Base-by-base conservation (phyloP, 2,113 vertebrate genomes). In the Hippopotamus amphibius region DNA sequence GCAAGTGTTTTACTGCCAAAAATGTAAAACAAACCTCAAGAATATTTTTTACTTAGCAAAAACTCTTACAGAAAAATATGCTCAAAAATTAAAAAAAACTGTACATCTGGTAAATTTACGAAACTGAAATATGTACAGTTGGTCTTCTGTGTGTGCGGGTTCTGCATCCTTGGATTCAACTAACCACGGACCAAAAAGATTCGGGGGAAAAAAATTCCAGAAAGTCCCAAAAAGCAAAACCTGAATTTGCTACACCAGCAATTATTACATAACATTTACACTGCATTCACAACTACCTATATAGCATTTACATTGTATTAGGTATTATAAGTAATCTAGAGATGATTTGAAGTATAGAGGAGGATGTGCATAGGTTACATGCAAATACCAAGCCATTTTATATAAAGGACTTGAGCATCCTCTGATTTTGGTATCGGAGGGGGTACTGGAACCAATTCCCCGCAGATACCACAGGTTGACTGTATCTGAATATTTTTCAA, bases 1-100 rank as follows among this genome's bases (percentile, higher is more conserved):
- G 17, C 37, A 81, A 80, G 71, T 90, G 28, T 86, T 83, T 93
- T 76, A 48, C n/a, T 33, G 41, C 30, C 59, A 87, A 84, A 96
- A 59, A 87, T 24, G n/a, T 33, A 92, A 92, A 86, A 65, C 10
- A 80, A 86, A 41, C 1, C 41, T 41, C 48, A 57, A 91, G 41
- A 66, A 16, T 50, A 85, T 81, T 74, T 94, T 94, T 94, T 72
- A 87, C 57, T 76, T 82, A 74, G 37, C 46, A 96, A 96, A 86
- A 74, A 50, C 26, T 63, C 43, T 61, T 55, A 86, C 17, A 57
- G 13, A 94, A 89, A 72, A 22, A 68, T 71, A 55, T 7, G 16
- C 72, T 96, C 28, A 85, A 93, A 85, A 80, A 37, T 37, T 96
- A 37, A 19, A 86, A 77, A 84, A 86, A 3, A n/a, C 37, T 85